Conservation (phyloP, 2,113 vertebrate genomes). For the Emydocephalus ijimae region DNA sequence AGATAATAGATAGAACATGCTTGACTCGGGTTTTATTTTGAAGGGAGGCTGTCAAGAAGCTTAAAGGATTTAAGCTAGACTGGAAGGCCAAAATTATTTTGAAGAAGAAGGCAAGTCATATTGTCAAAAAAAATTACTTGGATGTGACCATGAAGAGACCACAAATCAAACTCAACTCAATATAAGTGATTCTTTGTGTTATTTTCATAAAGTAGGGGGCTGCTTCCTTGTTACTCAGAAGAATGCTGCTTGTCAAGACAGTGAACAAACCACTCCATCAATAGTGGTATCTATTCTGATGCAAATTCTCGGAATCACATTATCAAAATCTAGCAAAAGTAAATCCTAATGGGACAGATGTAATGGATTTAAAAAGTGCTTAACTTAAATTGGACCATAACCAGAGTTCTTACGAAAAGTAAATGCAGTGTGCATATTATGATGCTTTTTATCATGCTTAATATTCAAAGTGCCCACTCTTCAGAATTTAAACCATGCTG, state of each 20-base stretch:
- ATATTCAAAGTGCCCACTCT: conserved; percentile 31
- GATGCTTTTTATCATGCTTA: conserved; percentile 18
- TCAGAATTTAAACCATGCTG: conserved; percentile 44
- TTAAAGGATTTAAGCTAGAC: neutral
- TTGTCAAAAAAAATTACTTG: neutral
- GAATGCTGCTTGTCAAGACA: neutral
- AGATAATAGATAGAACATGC: neutral
- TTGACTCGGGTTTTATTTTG: neutral
- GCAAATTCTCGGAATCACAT: neutral
- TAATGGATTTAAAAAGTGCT: neutral
- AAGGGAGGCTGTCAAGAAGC: neutral
- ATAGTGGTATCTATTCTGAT: neutral
- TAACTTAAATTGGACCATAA: neutral
- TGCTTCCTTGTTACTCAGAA: neutral
- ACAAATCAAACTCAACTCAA: neutral
- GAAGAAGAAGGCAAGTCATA: neutral
- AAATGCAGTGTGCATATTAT: neutral
- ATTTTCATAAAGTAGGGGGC: neutral
- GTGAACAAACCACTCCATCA: neutral
- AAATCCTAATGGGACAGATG: neutral
- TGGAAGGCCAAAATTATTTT: neutral
- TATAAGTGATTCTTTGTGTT: neutral
- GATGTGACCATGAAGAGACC: neutral
- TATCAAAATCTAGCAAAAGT: neutral
- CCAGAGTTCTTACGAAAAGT: conserved; percentile 20